These are phyloP conservation scores for Drosophila phalerata DNA, from an alignment of 2,888 invertebrate genomes.

Conservation along the genomic window DNA sequence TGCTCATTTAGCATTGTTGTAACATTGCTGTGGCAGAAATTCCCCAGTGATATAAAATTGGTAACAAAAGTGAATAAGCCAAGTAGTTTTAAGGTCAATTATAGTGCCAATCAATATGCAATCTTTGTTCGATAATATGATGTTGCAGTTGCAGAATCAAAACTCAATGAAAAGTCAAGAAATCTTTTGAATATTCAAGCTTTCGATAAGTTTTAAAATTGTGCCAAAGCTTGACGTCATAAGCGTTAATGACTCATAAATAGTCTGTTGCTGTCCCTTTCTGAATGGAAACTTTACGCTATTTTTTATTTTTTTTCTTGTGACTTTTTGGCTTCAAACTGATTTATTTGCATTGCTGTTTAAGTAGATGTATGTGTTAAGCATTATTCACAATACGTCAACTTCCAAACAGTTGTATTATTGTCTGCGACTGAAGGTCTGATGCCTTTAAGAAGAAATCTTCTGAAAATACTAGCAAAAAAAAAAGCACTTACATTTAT, in stretches of 20 bases:
- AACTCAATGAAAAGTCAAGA: neutral
- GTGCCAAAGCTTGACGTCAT: constrained; percentile 19
- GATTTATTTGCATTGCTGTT: constrained; percentile 36
- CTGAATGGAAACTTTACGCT: constrained; percentile 46
- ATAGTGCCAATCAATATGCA: constrained; percentile 20
- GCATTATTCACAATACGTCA: constrained; percentile 4
- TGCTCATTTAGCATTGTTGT: neutral
- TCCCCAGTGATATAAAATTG: constrained; percentile 15
- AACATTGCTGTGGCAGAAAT: neutral
- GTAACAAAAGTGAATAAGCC: constrained; percentile 18
- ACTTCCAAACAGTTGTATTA: constrained; percentile 26
- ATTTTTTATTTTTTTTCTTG: too few relatives aligned
- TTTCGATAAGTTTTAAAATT: neutral
- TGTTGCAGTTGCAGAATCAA: neutral
- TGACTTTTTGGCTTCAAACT: constrained; percentile 7
- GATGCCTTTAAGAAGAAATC: neutral
- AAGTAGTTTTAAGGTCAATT: constrained; percentile 17
- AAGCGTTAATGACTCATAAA: constrained; percentile 8
- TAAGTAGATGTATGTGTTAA: neutral
- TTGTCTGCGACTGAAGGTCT: constrained; percentile 25
- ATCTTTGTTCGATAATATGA: neutral
- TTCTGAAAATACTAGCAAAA: constrained; percentile 20
- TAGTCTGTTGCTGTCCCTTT: neutral
- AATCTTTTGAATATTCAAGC: neutral
- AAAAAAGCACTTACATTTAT: constrained; percentile 48